Base-by-base conservation (phyloP, 2,113 vertebrate species). In the Phrynosoma platyrhinos region DNA sequence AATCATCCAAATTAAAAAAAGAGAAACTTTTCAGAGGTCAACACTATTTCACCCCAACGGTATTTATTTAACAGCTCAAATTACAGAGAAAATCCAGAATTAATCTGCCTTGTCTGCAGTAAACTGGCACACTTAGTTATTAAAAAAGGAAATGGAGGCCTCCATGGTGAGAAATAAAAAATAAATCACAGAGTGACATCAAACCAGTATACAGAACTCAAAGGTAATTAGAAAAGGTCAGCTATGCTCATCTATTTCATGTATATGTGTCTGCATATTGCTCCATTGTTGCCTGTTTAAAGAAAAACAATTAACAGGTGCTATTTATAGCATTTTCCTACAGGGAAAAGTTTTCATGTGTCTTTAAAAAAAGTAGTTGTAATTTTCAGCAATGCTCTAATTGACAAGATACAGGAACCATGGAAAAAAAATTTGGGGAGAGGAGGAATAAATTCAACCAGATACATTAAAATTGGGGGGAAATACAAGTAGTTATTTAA, bases 21-120 rank as follows among this genome's bases (percentile, higher is more conserved):
- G 84, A 72, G 84, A 66, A 90, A 32, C 77, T 90, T 94, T 92
- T 93, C 84, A 82, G 92, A 94, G 92, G 92, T 94, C 92, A 94
- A 91, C 87, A 88, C 88, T 92, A 94, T 95, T 94, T 94, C 87
- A 94, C 88, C 79, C 58, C 88, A 89, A 83, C 89, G 90, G 92
- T 94, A 95, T 96, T 95, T 95, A 95, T 95, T 95, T 96, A 95
- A 94, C 88, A 92, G 92, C 87, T 94, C 88, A 90, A 91, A 93
- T 94, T 90, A 95, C 52, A 91, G 88, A 89, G 85, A 95, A 94
- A 94, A 95, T 92, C 93, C 90, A 94, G 92, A 94, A 92, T 94
- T 90, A 91, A 90, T 92, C 93, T 94, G 62, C 75, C 91, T 94
- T 55, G 79, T 92, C 0, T 0, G 92, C 88, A 87, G 93, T 83